Conservation (phyloP, 2,888 invertebrate species). For the Sphaeridia pumilis region DNA sequence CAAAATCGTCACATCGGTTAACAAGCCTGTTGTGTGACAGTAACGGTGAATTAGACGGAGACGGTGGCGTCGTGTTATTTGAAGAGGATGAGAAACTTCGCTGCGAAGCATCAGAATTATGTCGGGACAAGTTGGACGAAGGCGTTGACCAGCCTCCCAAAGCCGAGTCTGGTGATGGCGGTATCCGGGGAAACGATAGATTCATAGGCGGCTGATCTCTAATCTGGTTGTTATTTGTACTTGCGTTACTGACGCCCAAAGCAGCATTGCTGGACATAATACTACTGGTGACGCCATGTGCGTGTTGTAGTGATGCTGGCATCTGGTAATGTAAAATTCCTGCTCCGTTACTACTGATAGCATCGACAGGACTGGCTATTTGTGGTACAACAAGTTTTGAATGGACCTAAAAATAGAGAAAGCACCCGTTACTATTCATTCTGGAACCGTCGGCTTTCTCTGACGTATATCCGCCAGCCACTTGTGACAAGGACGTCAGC, state of each 20-base stretch:
- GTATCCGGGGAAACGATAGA: slow-evolving; percentile 36
- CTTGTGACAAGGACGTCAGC: too few relatives aligned
- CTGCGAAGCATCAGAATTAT: slow-evolving; percentile 36
- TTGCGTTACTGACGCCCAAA: too few relatives aligned
- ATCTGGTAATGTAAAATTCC: too few relatives aligned
- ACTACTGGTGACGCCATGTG: too few relatives aligned
- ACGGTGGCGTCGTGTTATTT: slow-evolving; percentile 36
- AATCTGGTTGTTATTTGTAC: slow-evolving; percentile 2
- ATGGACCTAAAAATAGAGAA: too few relatives aligned
- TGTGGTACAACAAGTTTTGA: too few relatives aligned
- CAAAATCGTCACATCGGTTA: slow-evolving; percentile 35
- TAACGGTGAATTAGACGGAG: slow-evolving; percentile 36
- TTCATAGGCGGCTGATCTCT: slow-evolving; percentile 35
- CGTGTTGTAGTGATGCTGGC: too few relatives aligned
- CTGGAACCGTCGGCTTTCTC: too few relatives aligned
- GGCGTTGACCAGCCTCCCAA: slow-evolving; percentile 36
- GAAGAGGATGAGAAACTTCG: slow-evolving; percentile 36
- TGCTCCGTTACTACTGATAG: neutral
- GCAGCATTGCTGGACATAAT: slow-evolving; percentile 3
- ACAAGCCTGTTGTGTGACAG: slow-evolving; percentile 34
- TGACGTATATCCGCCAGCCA: too few relatives aligned
- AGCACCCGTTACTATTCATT: too few relatives aligned
- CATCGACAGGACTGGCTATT: neutral
- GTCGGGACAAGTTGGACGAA: slow-evolving; percentile 35
- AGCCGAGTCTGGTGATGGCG: slow-evolving; percentile 36